Percentiles rank a stretch among this genome's conserved stretches.
Conservation (phyloP, 2,113 vertebrate species). For the Phoenicopterus ruber region DNA sequence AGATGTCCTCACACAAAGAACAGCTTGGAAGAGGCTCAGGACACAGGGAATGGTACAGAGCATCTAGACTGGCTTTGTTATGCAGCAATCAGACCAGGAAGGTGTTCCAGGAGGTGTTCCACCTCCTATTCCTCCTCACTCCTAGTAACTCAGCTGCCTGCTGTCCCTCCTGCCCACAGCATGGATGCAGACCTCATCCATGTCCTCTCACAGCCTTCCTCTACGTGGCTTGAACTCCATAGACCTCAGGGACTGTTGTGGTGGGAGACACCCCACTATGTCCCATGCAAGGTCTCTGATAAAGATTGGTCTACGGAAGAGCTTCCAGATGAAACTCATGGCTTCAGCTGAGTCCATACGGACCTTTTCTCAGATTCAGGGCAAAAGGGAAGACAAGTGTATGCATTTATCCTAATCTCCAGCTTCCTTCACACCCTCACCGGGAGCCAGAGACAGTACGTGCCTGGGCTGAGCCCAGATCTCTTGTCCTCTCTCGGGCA, state of each 20-base stretch:
- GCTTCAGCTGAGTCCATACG: neutral
- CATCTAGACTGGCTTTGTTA: neutral
- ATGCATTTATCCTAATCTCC: neutral
- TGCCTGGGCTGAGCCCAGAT: neutral
- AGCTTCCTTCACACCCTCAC: neutral
- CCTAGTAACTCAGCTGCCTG: neutral
- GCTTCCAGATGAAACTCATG: neutral
- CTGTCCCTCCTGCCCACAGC: neutral
- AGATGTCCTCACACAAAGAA: neutral
- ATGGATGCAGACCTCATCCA: neutral
- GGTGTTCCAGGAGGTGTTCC: neutral
- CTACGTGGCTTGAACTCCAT: neutral
- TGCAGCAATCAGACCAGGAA: neutral
- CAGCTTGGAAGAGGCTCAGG: neutral
- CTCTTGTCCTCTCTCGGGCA: neutral
- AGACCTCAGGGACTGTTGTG: neutral
- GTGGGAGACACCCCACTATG: neutral
- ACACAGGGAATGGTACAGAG: neutral
- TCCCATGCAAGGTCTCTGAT: neutral
- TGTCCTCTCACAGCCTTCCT: neutral
- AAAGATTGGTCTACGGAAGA: neutral
- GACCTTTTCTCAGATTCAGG: neutral
- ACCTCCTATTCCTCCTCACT: neutral
- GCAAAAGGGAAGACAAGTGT: neutral
- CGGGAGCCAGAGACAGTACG: rapidly evolving